Percentiles rank a stretch among this genome's conserved stretches.
These are phyloP conservation scores for Pimpla rufipes DNA, from an alignment of 2,888 invertebrate genomes.

Conservation along the genomic window DNA sequence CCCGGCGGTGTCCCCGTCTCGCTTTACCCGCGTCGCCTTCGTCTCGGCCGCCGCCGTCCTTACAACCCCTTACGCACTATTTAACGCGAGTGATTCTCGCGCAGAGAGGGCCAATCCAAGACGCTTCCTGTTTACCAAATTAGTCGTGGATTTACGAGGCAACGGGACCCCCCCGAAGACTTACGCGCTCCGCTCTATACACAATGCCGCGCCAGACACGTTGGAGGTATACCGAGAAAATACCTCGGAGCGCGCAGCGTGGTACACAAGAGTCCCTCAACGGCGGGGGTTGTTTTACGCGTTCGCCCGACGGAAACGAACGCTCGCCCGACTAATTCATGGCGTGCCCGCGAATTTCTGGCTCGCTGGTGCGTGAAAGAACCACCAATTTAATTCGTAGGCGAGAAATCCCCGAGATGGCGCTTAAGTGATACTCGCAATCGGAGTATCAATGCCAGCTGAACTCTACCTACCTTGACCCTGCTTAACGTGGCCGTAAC, in stretches of 20 bases:
- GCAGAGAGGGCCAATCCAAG: constrained; percentile 71
- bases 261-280: constrained; percentile 50
- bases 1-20: constrained; percentile 44
- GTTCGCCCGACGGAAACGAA: constrained; percentile 56
- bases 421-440: constrained; percentile 46
- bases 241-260: constrained; percentile 10
- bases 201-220: constrained; percentile 47
- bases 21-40: constrained; percentile 1
- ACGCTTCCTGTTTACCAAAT: constrained; percentile 78
- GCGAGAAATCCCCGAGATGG: constrained; percentile 46
- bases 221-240: not conserved
- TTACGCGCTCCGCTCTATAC: constrained; percentile 68
- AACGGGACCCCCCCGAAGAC: constrained; percentile 66
- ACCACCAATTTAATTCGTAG: constrained; percentile 58
- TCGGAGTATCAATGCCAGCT: not conserved
- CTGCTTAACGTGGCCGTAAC: no score
- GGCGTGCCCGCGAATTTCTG: constrained; percentile 64
- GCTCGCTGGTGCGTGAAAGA: constrained; percentile 68
- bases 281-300: constrained; percentile 59
- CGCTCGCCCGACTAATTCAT: constrained; percentile 67
- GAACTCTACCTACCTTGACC: no score
- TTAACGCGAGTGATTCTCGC: constrained; percentile 71
- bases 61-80: constrained; percentile 77
- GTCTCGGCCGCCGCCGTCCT: constrained; percentile 50
- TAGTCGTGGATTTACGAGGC: constrained; percentile 73